These are phyloP conservation scores for Peribatodes rhomboidaria DNA, from an alignment of 2,888 invertebrate genomes.

Conservation along the genomic window DNA sequence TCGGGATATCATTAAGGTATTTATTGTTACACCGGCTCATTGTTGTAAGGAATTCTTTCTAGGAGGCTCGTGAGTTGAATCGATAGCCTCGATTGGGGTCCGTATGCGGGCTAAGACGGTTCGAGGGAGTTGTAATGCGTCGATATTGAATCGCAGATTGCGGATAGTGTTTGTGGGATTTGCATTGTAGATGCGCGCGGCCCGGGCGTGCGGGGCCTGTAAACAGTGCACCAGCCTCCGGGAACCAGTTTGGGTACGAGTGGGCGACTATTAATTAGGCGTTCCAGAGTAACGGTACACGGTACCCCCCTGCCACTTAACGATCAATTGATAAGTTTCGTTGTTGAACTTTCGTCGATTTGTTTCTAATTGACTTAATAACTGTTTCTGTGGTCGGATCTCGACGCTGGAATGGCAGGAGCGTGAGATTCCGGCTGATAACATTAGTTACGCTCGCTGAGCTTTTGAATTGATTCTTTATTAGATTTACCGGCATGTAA, in stretches of 20 bases:
- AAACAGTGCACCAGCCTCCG: conserved; percentile 58
- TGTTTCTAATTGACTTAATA: conserved; percentile 66
- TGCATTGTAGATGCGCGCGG: conserved; percentile 81
- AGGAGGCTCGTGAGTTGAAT: conserved; percentile 80
- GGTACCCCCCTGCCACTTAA: conserved; percentile 64
- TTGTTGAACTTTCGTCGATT: conserved; percentile 64
- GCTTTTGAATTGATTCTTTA: conserved; percentile 53
- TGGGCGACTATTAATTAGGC: conserved; percentile 82
- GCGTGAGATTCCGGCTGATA: conserved; percentile 58
- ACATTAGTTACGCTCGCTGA: conserved; percentile 57
- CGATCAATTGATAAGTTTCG: conserved; percentile 76
- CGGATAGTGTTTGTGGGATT: conserved; percentile 74
- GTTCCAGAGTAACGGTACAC: conserved; percentile 70
- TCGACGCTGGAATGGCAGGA: conserved; percentile 53
- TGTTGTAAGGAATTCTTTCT: conserved; percentile 85
- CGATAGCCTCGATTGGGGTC: conserved; percentile 75
- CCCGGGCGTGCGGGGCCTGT: conserved; percentile 68
- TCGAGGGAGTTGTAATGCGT: conserved; percentile 65
- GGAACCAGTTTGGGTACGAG: conserved; percentile 73
- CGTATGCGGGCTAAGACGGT: conserved; percentile 60
- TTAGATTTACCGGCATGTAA: conserved; percentile 46
- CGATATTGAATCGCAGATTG: conserved; percentile 72
- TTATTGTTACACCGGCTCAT: conserved; percentile 86
- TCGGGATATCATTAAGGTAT: conserved; percentile 87
- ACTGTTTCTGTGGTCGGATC: conserved; percentile 56